Base-by-base conservation (phyloP, 2,888 invertebrate species). In the Stenchaetothrips biformis region DNA sequence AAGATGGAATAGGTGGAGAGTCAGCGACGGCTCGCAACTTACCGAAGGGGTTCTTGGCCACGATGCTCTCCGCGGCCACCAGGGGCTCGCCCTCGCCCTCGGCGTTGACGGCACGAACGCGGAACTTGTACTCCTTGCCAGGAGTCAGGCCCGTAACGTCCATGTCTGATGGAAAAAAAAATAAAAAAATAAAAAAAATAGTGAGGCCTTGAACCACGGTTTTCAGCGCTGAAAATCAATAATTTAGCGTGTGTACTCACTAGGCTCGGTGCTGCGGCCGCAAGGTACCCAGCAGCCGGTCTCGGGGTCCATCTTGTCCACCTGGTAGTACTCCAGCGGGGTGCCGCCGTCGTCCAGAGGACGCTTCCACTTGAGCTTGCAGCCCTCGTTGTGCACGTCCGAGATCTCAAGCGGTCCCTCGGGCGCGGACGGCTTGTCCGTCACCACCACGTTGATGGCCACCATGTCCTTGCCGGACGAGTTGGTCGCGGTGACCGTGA, bases 31-130 rank as follows among this genome's bases (percentile, higher is more conserved):
- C 13, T 53, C 80, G 16, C 79, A 49, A 84, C 87, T 86, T 86
- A 91, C 92, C 97, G 88, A 94, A 99, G 82, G 98, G 98, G 94
- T 99, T 98, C 89, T 98, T 98, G 81, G 98, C 98, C 83, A 97
- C 88, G 83, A 97, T 95, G 78, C 94, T 91, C 85, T 94, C 91
- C 81, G 94, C 94, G 0, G 95, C 93, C 81, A 92, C 93, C 77
- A 99, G 89, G n/a, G 98, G 97, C 84, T 95, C 95, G 0, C 98
- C 97, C 88, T 97, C 97, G 37, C 99, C 99, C 88, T 98, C 97
- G 1, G 95, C 91, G 87, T 99, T 99, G 18, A 98, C 95, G 79
- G 99, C 99, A 7, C 94, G 91, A 7, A 99, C 98, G 81, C 98
- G 91, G 92, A 99, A 99, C 88, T 94, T 94, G 88, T 98, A 99